phyloP scores from a whole-genome alignment of 1,140 invertebrate genomes.

The Copidosoma floridanum region DNA sequence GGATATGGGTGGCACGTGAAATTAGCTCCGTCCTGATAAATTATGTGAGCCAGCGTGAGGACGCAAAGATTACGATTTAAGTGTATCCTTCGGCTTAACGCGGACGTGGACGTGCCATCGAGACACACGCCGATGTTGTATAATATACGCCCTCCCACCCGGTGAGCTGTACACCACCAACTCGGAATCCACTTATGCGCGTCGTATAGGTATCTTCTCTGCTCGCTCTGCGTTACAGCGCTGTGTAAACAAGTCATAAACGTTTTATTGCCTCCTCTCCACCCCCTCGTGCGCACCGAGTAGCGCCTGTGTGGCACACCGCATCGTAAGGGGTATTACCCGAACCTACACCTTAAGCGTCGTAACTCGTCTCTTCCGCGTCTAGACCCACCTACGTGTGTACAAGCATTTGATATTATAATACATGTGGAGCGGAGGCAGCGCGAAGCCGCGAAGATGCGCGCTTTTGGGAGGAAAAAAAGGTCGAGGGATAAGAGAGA shows the following conservation, averaged over 20 bases:
- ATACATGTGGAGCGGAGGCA: too few relatives aligned
- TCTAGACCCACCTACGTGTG: too few relatives aligned
- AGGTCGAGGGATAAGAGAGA: not conserved
- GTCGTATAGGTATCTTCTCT: conserved; percentile 1
- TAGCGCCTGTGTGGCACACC: conserved; percentile 25
- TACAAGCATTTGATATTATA: too few relatives aligned
- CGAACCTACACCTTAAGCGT: too few relatives aligned
- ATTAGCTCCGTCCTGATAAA: conserved; percentile 19
- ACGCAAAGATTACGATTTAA: conserved; percentile 27
- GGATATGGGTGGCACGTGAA: not conserved
- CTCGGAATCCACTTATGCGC: conserved; percentile 12
- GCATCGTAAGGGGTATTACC: not conserved
- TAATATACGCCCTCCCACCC: too few relatives aligned
- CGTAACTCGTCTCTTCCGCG: conserved; percentile 12
- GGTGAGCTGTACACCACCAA: conserved; percentile 4
- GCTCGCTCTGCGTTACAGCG: conserved; percentile 19
- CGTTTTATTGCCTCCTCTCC: conserved; percentile 45
- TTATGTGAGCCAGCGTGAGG: conserved; percentile 19
- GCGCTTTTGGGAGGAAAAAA: conserved; percentile 23
- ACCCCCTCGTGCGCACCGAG: too few relatives aligned
- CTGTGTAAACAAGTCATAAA: conserved; percentile 49
- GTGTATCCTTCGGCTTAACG: conserved; percentile 24
- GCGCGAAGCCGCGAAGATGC: not conserved
- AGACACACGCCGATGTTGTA: too few relatives aligned
- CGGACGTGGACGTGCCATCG: too few relatives aligned